These are phyloP conservation scores for Sarcophaga carnaria DNA, from an alignment of 2,888 invertebrate genomes.

Conservation along the genomic window DNA sequence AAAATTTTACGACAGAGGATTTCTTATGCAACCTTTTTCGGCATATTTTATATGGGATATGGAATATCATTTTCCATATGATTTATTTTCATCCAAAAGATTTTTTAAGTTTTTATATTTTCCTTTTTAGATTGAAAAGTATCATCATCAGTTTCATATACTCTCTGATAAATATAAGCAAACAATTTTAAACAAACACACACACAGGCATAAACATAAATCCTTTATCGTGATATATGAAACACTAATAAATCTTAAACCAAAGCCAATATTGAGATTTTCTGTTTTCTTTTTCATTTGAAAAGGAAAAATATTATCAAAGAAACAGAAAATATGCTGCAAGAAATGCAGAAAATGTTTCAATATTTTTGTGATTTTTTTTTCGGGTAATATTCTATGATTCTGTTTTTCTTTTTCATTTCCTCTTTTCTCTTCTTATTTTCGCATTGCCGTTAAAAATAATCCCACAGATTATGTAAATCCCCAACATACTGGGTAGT, in stretches of 20 bases:
- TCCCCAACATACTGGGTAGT: slow-evolving; percentile 25
- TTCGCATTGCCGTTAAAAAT: slow-evolving; percentile 32
- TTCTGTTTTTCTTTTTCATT: not conserved
- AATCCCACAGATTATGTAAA: slow-evolving; percentile 36
- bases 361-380: slow-evolving; percentile 10
- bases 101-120: not conserved
- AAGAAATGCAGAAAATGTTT: slow-evolving; percentile 4
- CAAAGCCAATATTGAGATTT: not conserved
- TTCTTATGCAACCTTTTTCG: not conserved
- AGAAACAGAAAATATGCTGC: slow-evolving; percentile 1
- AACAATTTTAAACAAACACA: not conserved
- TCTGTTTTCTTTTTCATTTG: not conserved
- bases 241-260: slow-evolving; percentile 6
- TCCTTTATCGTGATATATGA: slow-evolving; percentile 13
- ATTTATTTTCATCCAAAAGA: slow-evolving; percentile 17
- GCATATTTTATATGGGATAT: not conserved
- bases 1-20: not conserved
- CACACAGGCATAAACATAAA: not conserved
- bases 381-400: too few relatives aligned
- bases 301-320: slow-evolving; percentile 5
- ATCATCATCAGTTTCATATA: not conserved
- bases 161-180: not conserved
- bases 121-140: slow-evolving; percentile 1
- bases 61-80: not conserved
- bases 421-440: not conserved